A percentile compares a stretch with the other conserved stretches of the same genome.
These are phyloP conservation scores for Xiphophorus hellerii DNA, from an alignment of 2,113 vertebrate genomes.

Conservation along the genomic window DNA sequence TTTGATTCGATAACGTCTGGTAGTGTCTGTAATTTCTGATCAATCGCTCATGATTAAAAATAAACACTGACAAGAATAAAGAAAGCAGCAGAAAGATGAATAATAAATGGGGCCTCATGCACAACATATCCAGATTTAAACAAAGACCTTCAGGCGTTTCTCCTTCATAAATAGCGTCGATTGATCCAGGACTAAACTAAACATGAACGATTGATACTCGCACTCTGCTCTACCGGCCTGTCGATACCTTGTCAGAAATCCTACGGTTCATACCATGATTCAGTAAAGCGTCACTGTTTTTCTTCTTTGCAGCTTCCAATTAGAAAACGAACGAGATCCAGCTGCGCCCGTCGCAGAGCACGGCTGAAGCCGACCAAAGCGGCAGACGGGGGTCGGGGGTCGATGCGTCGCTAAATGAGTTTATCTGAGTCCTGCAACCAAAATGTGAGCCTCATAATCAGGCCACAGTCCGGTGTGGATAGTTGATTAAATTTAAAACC, in stretches of 20 bases:
- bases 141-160: not conserved
- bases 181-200: conserved; percentile 4
- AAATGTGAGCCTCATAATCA: not conserved
- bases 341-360: too few species aligned
- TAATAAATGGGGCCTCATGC: conserved; percentile 38
- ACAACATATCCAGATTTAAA: not conserved
- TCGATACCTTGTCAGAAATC: not conserved
- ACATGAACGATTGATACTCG: conserved; percentile 14
- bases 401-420: not conserved
- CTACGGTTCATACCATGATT: not conserved
- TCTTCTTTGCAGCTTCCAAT: not conserved
- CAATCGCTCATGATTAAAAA: conserved; percentile 48
- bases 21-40: conserved; percentile 59
- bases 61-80: conserved; percentile 30
- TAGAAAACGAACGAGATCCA: too few species aligned
- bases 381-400: not conserved
- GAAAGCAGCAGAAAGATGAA: conserved; percentile 47
- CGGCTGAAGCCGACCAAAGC: not conserved
- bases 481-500: not conserved
- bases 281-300: not conserved
- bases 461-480: not conserved
- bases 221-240: conserved; percentile 10
- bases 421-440: not conserved
- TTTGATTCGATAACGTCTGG: conserved; percentile 49
- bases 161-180: not conserved